Percentiles rank a stretch among this genome's conserved stretches.
Evolutionary conservation across 1,140 invertebrate genomes (phyloP).

Genomic region (Danaus plexippus): DNA sequence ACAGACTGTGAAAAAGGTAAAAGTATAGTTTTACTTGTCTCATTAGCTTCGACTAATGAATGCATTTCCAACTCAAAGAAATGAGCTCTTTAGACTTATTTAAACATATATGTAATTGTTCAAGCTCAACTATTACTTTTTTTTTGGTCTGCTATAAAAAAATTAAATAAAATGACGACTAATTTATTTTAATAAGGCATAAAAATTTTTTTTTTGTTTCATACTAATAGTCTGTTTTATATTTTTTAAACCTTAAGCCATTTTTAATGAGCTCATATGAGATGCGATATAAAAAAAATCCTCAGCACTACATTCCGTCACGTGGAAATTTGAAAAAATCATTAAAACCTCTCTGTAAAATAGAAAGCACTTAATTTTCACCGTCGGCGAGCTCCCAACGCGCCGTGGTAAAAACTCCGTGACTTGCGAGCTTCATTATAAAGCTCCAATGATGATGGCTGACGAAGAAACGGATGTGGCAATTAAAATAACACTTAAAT

Average conservation of each 20-base stretch:
- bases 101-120: not conserved
- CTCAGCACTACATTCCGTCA: conserved; percentile 6
- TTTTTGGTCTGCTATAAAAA: not conserved
- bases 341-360: conserved; percentile 21
- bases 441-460: not conserved
- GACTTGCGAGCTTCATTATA: conserved; percentile 19
- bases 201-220: not conserved
- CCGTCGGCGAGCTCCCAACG: conserved; percentile 13
- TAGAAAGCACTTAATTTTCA: conserved; percentile 25
- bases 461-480: too few relatives aligned
- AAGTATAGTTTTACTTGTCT: conserved; percentile 16
- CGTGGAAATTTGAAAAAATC: conserved; percentile 20
- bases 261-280: too few relatives aligned
- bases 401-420: conserved; percentile 14
- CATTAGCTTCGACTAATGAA: conserved; percentile 22
- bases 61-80: conserved; percentile 15
- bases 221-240: not conserved
- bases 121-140: conserved; percentile 1
- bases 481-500: too few relatives aligned
- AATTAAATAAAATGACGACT: too few relatives aligned
- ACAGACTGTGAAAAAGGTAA: conserved; percentile 12
- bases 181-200: too few relatives aligned
- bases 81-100: conserved; percentile 4
- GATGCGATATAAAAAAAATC: not conserved
- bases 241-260: not conserved